Conservation (phyloP, 2,888 invertebrate genomes). For the Sycophila texana region DNA sequence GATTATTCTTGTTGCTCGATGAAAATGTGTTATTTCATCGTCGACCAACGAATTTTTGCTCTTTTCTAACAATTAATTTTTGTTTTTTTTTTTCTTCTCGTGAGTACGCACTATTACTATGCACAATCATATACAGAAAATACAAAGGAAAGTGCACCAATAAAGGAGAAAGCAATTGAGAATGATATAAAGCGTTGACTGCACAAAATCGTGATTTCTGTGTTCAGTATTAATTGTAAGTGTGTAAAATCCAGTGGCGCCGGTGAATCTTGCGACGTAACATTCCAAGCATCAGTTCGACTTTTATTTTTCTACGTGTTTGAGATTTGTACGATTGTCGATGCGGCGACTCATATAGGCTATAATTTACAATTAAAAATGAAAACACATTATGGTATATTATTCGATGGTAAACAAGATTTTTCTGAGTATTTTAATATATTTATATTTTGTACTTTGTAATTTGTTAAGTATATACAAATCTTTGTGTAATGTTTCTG, state of each 20-base stretch:
- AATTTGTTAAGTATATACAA: slow-evolving; percentile 52
- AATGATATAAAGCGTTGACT: slow-evolving; percentile 45
- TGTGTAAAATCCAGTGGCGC: slow-evolving; percentile 47
- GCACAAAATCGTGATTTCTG: slow-evolving; percentile 57
- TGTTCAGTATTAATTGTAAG: slow-evolving; percentile 58
- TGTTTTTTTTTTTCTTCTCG: slow-evolving; percentile 26
- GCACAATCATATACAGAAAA: slow-evolving; percentile 31
- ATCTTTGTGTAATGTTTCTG: slow-evolving; percentile 46
- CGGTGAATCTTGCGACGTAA: slow-evolving; percentile 46
- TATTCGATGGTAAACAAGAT: slow-evolving; percentile 34
- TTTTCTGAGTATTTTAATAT: slow-evolving; percentile 49
- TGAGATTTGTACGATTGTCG: slow-evolving; percentile 52
- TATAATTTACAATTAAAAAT: slow-evolving; percentile 50
- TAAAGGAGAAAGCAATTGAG: slow-evolving; percentile 20
- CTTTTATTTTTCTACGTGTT: slow-evolving; percentile 54
- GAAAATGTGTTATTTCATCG: slow-evolving; percentile 37
- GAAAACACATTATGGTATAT: slow-evolving; percentile 36
- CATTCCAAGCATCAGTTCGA: slow-evolving; percentile 53
- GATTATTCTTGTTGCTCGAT: slow-evolving; percentile 48
- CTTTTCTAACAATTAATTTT: slow-evolving; percentile 39
- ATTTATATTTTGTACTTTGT: slow-evolving; percentile 49
- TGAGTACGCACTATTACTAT: slow-evolving; percentile 32
- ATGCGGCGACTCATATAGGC: slow-evolving; percentile 36
- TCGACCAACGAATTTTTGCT: slow-evolving; percentile 41
- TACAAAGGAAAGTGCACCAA: slow-evolving; percentile 45